phyloP scores from a whole-genome alignment of 30 jellyfish, hydroid and myxozoan species.

The Turritopsis rubra region DNA sequence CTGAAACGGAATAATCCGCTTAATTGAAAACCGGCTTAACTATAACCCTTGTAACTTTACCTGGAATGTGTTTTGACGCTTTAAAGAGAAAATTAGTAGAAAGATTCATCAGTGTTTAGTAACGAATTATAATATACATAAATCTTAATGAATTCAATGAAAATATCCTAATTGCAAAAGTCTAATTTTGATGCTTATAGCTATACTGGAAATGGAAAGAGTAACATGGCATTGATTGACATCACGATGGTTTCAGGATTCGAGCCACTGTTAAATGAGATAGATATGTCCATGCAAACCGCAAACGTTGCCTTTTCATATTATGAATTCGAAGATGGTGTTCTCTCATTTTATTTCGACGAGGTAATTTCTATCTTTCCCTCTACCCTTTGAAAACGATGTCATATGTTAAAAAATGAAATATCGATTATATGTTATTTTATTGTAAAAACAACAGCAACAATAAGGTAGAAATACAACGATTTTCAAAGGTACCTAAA shows the following conservation, averaged over 20 bases:
- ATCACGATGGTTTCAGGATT: constrained; percentile 79
- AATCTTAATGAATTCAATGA: not conserved
- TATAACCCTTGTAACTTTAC: too few relatives aligned
- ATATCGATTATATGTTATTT: too few relatives aligned
- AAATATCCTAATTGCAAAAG: too few relatives aligned
- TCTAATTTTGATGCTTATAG: not conserved
- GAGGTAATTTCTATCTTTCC: not conserved
- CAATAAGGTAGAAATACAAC: not conserved
- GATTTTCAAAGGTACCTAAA: not conserved
- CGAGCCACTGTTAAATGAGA: constrained; percentile 39
- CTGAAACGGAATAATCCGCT: too few relatives aligned
- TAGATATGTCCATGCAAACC: constrained; percentile 26
- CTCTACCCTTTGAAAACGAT: not conserved
- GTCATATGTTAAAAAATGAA: not conserved
- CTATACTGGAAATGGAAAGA: constrained; percentile 44
- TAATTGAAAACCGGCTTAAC: too few relatives aligned
- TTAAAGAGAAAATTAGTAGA: not conserved
- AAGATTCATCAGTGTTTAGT: not conserved
- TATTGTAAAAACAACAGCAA: too few relatives aligned
- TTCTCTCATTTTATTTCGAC: constrained; percentile 12
- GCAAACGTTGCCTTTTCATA: constrained; percentile 2
- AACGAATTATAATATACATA: not conserved
- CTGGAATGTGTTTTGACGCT: not conserved
- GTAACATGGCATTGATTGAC: constrained; percentile 81
- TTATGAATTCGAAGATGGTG: constrained; percentile 15